Evolutionary conservation across 2,888 invertebrate genomes (phyloP).

Genomic region (Synergus gifuensis): DNA sequence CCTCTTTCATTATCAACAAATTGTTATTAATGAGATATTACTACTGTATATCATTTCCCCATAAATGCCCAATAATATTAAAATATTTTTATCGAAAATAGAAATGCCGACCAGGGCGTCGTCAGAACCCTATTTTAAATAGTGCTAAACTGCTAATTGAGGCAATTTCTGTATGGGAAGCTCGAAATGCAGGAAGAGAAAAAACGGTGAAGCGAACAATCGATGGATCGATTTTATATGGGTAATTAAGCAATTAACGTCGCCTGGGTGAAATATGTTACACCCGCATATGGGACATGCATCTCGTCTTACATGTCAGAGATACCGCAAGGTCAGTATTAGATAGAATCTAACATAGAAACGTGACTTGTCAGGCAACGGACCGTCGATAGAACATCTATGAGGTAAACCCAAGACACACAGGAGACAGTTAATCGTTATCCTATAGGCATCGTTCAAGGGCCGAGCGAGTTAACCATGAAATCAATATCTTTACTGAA

Average conservation of each 20-base stretch:
- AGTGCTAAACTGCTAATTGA: no score
- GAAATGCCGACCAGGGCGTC: no score
- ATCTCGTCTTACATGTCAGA: slow-evolving; percentile 15
- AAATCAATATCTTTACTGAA: slow-evolving; percentile 34
- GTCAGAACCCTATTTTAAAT: no score
- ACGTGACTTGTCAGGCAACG: slow-evolving; percentile 7
- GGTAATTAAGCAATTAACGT: slow-evolving; percentile 28
- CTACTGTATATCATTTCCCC: no score
- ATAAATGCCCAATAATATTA: no score
- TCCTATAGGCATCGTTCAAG: slow-evolving; percentile 16
- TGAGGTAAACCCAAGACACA: slow-evolving; percentile 26
- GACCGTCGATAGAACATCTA: neutral
- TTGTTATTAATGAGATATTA: no score
- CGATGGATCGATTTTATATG: slow-evolving; percentile 16
- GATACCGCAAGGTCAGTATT: slow-evolving; percentile 17
- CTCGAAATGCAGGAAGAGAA: neutral
- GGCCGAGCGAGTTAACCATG: slow-evolving; percentile 14
- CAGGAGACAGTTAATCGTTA: slow-evolving; percentile 9
- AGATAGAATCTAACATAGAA: slow-evolving; percentile 24
- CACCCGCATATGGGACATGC: slow-evolving; percentile 10
- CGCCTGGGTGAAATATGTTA: slow-evolving; percentile 24
- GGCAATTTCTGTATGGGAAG: neutral
- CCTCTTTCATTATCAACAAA: no score
- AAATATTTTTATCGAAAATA: no score
- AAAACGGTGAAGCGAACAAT: neutral